Conservation (phyloP, 1,140 invertebrate species). For the Leptinotarsa undecemlineata region DNA sequence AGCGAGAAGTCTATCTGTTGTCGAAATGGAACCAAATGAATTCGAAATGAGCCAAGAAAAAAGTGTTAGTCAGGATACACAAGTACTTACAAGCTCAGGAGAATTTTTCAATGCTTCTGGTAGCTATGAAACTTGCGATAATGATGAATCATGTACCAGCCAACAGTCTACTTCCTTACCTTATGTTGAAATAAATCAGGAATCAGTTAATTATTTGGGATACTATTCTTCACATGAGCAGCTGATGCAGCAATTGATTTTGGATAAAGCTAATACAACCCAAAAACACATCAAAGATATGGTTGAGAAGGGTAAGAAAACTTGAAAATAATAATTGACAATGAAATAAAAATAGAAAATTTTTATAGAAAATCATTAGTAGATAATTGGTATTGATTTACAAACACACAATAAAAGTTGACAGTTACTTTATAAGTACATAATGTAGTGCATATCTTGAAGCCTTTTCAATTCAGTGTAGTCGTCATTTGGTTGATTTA, state of each 20-base stretch:
- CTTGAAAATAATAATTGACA: not conserved
- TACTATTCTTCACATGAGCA: conserved; percentile 78
- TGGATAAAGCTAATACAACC: conserved; percentile 64
- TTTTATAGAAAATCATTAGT: not conserved
- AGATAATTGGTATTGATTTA: too few species aligned
- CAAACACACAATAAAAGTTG: too few species aligned
- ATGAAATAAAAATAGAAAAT: conserved; percentile 1
- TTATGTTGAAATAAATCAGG: conserved; percentile 59
- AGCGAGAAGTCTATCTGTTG: conserved; percentile 30
- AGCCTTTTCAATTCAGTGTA: too few species aligned
- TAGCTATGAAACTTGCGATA: conserved; percentile 29
- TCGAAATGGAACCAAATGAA: conserved; percentile 34
- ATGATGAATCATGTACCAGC: conserved; percentile 13
- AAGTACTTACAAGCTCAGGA: conserved; percentile 29
- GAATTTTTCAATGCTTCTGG: conserved; percentile 34
- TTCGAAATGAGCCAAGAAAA: conserved; percentile 32
- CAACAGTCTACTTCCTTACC: conserved; percentile 26
- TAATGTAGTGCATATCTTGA: too few species aligned
- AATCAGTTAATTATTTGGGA: conserved; percentile 74
- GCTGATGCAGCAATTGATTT: conserved; percentile 70
- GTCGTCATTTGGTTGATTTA: too few species aligned
- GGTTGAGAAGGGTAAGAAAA: conserved; percentile 63
- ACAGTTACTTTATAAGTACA: too few species aligned
- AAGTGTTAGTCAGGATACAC: conserved; percentile 11
- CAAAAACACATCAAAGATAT: conserved; percentile 66